phyloP scores from a whole-genome alignment of 2,797 vertebrate genomes.

The Pogoniulus pusillus region DNA sequence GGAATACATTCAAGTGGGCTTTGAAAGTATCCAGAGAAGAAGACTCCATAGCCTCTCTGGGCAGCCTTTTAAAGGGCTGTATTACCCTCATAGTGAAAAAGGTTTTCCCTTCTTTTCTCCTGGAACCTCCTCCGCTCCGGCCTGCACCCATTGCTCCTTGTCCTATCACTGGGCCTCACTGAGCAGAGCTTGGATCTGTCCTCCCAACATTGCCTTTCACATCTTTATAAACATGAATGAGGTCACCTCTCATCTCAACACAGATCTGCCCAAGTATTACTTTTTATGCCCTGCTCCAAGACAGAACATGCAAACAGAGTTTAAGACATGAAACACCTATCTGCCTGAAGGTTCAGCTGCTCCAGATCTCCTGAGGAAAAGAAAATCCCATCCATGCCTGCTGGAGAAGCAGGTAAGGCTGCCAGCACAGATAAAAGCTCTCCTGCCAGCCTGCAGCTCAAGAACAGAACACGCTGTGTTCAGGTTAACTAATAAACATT shows the following conservation, averaged over 20 bases:
- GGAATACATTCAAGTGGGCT: too few relatives aligned
- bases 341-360: background rate
- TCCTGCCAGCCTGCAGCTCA: background rate
- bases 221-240: too few relatives aligned
- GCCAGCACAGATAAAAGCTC: background rate
- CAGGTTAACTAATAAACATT: background rate
- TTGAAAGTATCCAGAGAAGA: too few relatives aligned
- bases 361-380: fast-evolving
- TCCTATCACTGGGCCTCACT: too few relatives aligned
- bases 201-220: too few relatives aligned
- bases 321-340: fast-evolving
- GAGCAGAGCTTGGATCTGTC: too few relatives aligned
- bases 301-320: background rate
- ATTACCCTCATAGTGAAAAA: too few relatives aligned
- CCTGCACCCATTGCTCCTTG: too few relatives aligned
- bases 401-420: background rate
- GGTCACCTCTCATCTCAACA: background rate
- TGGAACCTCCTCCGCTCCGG: too few relatives aligned
- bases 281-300: background rate
- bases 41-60: too few relatives aligned
- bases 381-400: background rate
- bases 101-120: too few relatives aligned
- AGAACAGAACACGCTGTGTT: background rate
- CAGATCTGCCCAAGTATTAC: background rate
- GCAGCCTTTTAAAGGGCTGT: too few relatives aligned